These are phyloP conservation scores for Euclidia mi DNA, from an alignment of 2,888 invertebrate species.

Conservation along the genomic window DNA sequence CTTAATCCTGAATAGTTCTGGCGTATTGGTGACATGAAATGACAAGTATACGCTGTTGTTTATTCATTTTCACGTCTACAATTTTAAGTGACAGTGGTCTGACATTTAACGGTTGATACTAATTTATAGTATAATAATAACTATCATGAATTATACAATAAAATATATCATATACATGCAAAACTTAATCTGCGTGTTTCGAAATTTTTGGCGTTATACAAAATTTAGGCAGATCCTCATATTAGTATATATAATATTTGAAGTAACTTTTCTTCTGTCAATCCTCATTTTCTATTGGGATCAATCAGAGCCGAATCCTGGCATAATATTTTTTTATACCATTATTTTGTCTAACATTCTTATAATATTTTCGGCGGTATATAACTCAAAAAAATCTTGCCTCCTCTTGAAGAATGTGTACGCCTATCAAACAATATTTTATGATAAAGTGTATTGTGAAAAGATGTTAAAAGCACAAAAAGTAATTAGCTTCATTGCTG, in stretches of 20 bases:
- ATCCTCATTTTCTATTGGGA: background rate
- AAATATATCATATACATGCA: conserved; percentile 46
- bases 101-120: too few relatives aligned
- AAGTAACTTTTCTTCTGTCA: conserved; percentile 9
- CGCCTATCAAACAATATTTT: conserved; percentile 21
- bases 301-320: background rate
- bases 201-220: conserved; percentile 44
- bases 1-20: too few relatives aligned
- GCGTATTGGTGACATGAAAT: too few relatives aligned
- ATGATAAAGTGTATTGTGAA: conserved; percentile 21
- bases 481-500: conserved; percentile 8
- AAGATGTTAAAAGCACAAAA: conserved; percentile 31
- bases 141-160: conserved; percentile 42
- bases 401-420: conserved; percentile 35
- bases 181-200: conserved; percentile 49
- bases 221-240: conserved; percentile 28
- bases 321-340: conserved; percentile 8
- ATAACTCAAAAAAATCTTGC: conserved; percentile 27
- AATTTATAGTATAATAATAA: too few relatives aligned
- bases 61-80: too few relatives aligned
- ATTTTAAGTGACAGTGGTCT: too few relatives aligned
- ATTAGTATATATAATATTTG: conserved; percentile 22
- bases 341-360: conserved; percentile 27
- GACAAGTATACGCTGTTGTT: too few relatives aligned
- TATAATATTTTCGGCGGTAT: conserved; percentile 17